Base-by-base conservation (phyloP, 2,888 invertebrate genomes). In the Helicoverpa assulta region DNA sequence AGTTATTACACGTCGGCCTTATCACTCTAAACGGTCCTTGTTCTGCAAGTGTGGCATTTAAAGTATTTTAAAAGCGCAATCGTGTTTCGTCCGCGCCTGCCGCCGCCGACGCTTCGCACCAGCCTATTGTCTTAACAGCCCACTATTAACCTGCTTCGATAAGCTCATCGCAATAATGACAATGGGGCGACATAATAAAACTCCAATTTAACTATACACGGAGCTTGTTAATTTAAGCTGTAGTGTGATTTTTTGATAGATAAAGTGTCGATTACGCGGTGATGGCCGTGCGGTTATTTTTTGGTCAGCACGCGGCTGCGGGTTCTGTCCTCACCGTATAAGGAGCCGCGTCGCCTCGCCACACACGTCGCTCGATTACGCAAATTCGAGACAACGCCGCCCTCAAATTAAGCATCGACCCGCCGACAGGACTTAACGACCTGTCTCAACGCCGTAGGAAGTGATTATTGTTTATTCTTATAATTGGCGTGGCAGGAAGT, bases 401-500 rank as follows among this genome's bases (percentile, higher is more conserved):
- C 90, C 88, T 92, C 86, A 92, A 92, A 93, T 94, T 94, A 94
- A 89, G 80, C 77, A 78, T 81, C 73, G 70, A 61, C 84, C 85
- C 88, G 90, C 90, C 89, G 88, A 85, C 88, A 84, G 82, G 82
- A 80, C 85, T 88, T 89, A 90, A 92, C 91, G 89, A 91, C 88
- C 87, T 89, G 88, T 90, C 90, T 88, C 84, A 88, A 88, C 59
- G 71, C 82, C 90, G 85, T 88, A 95, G 95, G 95, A 95, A 95
- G 95, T 92, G 92, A 94, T 93, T 94, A 94, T 92, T 95, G 93
- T 95, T 95, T 94, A 94, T 93, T 94, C 92, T 92, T 90, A 89
- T 93, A 95, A 95, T 94, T 93, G 90, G 89, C 88, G 83, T 85
- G 89, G 76, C 91, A 94, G 94, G 94, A 95, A 95, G 93, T 90